phyloP scores from a whole-genome alignment of 2,888 invertebrate genomes.

The Thera britannica region DNA sequence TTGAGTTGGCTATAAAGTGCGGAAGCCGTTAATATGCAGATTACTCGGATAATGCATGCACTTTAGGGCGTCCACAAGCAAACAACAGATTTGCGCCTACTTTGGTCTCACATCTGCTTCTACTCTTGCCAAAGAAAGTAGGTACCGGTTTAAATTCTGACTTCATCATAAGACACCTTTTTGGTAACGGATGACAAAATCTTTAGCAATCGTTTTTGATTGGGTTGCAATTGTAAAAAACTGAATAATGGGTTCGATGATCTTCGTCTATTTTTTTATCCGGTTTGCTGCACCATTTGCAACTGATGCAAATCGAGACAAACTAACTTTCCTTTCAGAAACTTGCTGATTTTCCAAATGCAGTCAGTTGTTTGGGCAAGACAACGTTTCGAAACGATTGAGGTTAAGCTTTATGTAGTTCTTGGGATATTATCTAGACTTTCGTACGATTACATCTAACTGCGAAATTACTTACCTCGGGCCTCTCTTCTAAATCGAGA shows the following conservation, averaged over 20 bases:
- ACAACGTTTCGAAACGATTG: not conserved
- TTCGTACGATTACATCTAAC: too few relatives aligned
- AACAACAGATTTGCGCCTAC: slow-evolving; percentile 3
- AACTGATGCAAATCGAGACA: not conserved
- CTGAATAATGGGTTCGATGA: too few relatives aligned
- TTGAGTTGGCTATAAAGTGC: slow-evolving; percentile 34
- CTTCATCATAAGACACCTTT: not conserved
- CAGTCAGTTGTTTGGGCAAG: not conserved
- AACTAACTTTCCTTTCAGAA: not conserved
- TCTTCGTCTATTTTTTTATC: not conserved
- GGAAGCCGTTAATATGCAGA: slow-evolving; percentile 30
- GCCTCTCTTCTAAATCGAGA: too few relatives aligned
- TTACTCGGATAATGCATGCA: slow-evolving; percentile 34
- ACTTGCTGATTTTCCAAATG: not conserved
- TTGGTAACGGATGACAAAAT: not conserved
- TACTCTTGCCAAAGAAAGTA: slow-evolving; percentile 6
- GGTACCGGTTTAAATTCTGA: not conserved
- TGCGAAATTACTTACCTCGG: too few relatives aligned
- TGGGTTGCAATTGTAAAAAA: too few relatives aligned
- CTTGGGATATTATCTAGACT: too few relatives aligned
- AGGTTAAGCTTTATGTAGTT: too few relatives aligned
- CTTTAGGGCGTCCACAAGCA: slow-evolving; percentile 18
- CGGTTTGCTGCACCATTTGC: not conserved
- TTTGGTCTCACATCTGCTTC: not conserved
- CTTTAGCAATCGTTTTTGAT: not conserved